Base-by-base conservation (phyloP, 2,797 vertebrate species). In the Phaenicophaeus curvirostris region DNA sequence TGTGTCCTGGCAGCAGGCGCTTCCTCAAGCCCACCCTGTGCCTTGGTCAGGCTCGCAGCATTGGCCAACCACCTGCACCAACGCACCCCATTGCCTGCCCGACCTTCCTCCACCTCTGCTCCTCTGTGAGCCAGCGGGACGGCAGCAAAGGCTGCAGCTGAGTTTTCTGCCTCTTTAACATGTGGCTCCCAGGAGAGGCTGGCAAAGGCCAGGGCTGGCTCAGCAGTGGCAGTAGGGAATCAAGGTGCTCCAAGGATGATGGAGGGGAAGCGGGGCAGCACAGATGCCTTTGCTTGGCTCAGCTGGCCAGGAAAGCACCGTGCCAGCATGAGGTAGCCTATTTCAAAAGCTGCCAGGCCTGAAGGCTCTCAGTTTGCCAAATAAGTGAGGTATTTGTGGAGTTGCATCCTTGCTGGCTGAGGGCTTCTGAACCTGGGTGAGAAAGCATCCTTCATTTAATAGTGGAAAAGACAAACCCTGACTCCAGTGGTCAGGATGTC, bases 41-140 rank as follows among this genome's bases (percentile, higher is more conserved):
- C 24, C 41, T 59, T 2, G 0, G 50, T 50, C 42, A 14, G 46
- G 48, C 25, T 23, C 0, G 1, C 21, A 35, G 31, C 3, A 0
- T 44, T 1, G 0, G 27, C 50, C 0, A 6, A 9, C 8, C 27
- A 18, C 28, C 33, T 25, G n/a, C 54, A 79, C 41, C 67, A 71
- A 13, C 3, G 7, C 2, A 5, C 20, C 2, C 48, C 54, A 6
- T 7, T 13, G 9, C 33, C 65, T 58, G 57, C 15, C 37, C 1
- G 0, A 7, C 50, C 25, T 51, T 73, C 39, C 24, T 66, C 59
- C 18, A 4, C 17, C 18, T 39, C 39, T 39, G 39, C 13, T 39
- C 39, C 61, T 69, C 6, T 4, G 0, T 11, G 39, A 30, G 39
- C 48, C 55, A 39, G 39, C 0, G 0, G 12, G 48, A 71, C 57